Percentiles rank a stretch among this genome's conserved stretches.
phyloP scores from a whole-genome alignment of 2,888 invertebrate species.

The Eupithecia centaureata region DNA sequence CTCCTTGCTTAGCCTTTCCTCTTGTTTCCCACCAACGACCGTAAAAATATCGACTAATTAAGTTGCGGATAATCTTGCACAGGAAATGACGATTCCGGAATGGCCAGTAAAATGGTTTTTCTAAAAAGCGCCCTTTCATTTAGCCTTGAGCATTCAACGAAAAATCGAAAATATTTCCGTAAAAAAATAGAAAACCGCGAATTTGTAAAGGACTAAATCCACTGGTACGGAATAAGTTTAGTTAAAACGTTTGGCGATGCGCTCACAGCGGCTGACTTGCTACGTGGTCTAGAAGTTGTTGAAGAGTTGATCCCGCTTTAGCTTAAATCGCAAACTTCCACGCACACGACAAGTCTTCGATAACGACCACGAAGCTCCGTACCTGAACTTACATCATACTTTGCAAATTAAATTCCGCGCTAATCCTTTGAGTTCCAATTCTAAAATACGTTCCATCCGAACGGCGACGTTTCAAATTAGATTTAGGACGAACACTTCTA shows the following conservation, averaged over 20 bases:
- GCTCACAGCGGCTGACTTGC: constrained; percentile 41
- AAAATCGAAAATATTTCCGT: constrained; percentile 3
- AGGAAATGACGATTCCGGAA: constrained; percentile 2
- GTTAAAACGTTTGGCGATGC: constrained; percentile 38
- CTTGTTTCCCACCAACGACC: constrained; percentile 44
- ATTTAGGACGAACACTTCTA: constrained; percentile 68
- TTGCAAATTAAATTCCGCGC: constrained; percentile 64
- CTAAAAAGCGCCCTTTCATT: background rate
- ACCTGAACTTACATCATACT: constrained; percentile 60
- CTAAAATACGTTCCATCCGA: constrained; percentile 49
- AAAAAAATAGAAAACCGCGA: constrained; percentile 14
- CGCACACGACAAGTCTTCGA: constrained; percentile 55
- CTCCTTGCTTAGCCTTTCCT: constrained; percentile 59
- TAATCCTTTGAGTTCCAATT: constrained; percentile 54
- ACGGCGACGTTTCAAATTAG: constrained; percentile 61
- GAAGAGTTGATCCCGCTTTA: constrained; percentile 45
- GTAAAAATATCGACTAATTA: constrained; percentile 42
- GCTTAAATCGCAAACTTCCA: constrained; percentile 51
- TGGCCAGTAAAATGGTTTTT: constrained; percentile 1
- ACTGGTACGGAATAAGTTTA: constrained; percentile 37
- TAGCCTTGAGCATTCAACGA: background rate
- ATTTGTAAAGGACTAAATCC: constrained; percentile 36
- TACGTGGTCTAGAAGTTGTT: constrained; percentile 55
- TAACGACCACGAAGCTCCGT: constrained; percentile 52
- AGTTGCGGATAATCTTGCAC: constrained; percentile 9